Percentiles rank a stretch among this genome's conserved stretches.
These are phyloP conservation scores for Phrynocephalus versicolor DNA, from an alignment of 2,113 vertebrate species.

Conservation along the genomic window DNA sequence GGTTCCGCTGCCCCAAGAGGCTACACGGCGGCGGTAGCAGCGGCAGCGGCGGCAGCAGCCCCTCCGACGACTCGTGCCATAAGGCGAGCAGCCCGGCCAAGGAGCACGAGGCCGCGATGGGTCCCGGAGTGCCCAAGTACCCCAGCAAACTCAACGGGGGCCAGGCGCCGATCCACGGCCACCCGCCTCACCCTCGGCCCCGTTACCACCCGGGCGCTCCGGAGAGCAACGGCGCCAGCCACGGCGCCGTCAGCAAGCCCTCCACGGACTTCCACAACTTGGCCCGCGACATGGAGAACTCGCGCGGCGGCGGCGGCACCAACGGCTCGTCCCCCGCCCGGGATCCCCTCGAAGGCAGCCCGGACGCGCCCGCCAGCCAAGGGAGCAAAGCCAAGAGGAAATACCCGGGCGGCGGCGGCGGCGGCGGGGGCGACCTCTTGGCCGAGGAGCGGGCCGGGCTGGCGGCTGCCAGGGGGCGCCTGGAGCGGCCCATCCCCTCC, in stretches of 20 bases:
- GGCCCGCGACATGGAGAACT: conserved; percentile 91
- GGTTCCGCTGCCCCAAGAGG: conserved; percentile 95
- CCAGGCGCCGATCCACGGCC: not conserved
- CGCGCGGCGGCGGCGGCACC: conserved; percentile 54
- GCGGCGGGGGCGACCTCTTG: not conserved
- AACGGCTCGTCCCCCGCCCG: conserved; percentile 42
- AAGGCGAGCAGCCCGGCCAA: conserved; percentile 71
- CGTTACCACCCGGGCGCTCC: conserved; percentile 44
- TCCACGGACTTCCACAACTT: conserved; percentile 96
- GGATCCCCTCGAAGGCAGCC: conserved; percentile 59
- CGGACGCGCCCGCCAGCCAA: conserved; percentile 26
- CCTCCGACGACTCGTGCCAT: conserved; percentile 72
- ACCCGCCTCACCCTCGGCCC: not conserved
- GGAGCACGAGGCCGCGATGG: conserved; percentile 65
- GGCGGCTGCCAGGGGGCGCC: conserved; percentile 43
- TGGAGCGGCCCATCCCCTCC: conserved; percentile 65
- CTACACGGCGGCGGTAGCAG: conserved; percentile 74
- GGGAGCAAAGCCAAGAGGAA: conserved; percentile 79
- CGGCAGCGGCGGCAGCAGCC: conserved; percentile 44
- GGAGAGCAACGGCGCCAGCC: conserved; percentile 64
- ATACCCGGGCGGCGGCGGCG: conserved; percentile 70
- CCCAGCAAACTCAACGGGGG: conserved; percentile 49
- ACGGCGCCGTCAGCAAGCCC: conserved; percentile 78
- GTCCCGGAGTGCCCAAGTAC: conserved; percentile 55
- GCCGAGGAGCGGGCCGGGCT: conserved; percentile 40